Percentiles rank a stretch among this genome's conserved stretches.
These are phyloP conservation scores for Brotula barbata DNA, from an alignment of 2,797 vertebrate genomes.

Conservation along the genomic window DNA sequence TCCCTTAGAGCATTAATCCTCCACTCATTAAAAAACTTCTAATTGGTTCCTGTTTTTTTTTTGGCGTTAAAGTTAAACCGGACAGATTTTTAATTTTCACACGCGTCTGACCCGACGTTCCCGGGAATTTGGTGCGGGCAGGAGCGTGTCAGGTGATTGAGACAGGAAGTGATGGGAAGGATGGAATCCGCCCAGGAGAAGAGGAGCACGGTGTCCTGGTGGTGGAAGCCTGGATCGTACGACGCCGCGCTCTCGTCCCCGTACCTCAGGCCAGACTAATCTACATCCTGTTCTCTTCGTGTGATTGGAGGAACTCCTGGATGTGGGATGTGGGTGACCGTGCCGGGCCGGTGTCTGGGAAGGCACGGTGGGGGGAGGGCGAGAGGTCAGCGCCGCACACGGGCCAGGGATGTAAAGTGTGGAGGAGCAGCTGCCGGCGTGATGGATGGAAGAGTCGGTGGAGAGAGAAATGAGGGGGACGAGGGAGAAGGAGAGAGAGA, in stretches of 20 bases:
- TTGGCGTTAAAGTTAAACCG: no score
- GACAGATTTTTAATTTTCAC: no score
- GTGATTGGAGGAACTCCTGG: constrained; percentile 32
- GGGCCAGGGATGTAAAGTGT: constrained; percentile 42
- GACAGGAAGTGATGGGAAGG: no score
- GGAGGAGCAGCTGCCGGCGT: constrained; percentile 65
- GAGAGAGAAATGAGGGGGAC: constrained; percentile 31
- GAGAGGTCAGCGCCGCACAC: constrained; percentile 41
- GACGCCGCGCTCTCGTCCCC: not conserved
- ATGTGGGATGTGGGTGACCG: constrained; percentile 17
- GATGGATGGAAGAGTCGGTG: constrained; percentile 68
- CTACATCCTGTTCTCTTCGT: constrained; percentile 39
- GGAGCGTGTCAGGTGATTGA: no score
- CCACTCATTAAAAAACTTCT: no score
- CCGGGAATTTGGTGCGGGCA: no score
- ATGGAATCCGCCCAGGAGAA: no score
- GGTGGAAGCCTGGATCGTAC: no score
- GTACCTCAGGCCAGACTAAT: constrained; percentile 39
- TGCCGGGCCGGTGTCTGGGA: constrained; percentile 20
- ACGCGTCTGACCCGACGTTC: no score
- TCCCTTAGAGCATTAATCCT: no score
- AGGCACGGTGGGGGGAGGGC: constrained; percentile 9
- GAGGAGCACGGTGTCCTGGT: no score
- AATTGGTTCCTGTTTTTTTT: not conserved
- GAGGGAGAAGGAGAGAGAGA: constrained; percentile 25